Base-by-base conservation (phyloP, 2,888 invertebrate species). In the Pachydiplax longipennis region DNA sequence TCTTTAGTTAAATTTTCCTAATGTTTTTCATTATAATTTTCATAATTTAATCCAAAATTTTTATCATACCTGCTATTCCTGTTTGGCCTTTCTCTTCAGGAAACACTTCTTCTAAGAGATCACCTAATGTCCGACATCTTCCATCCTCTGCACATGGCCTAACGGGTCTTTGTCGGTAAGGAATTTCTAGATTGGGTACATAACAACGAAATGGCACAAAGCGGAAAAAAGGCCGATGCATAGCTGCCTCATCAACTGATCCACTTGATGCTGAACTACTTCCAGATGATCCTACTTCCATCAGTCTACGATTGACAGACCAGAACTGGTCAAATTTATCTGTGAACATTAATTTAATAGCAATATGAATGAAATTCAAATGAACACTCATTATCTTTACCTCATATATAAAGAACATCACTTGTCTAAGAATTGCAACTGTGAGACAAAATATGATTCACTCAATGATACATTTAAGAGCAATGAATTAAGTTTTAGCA, bases 251-350 rank as follows among this genome's bases (percentile, higher is more conserved):
- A 90, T 96, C 96, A 92, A 95, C 95, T 0, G 96, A 31, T 35
- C 87, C 87, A 87, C 25, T 61, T 65, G 40, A 18, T 2, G 22
- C 35, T 4, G 65, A 65, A 22, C 37, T 65, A 61, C 12, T 40
- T 37, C 87, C 61, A 8, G 35, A 61, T 2, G 87, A 87, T 37
- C 87, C 95, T 80, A 93, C 93, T 93, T 99, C 99, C 99, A 99
- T 99, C 90, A 99, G 95, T 93, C 98, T 97, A 92, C 98, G 96
- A 94, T 99, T 99, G 18, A 99, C 97, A 4, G 98, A 97, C 99
- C 99, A 99, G 94, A 99, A 99, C 94, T 99, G 99, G 94, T 99
- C 99, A 95, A 99, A 99, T 94, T 98, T 99, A 94, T 99, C 98
- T 98, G 94, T 83, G 95, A 95, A 91, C 87, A 92, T 91, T 91